Conservation (phyloP, 1,140 invertebrate genomes). For the Batillaria attramentaria region DNA sequence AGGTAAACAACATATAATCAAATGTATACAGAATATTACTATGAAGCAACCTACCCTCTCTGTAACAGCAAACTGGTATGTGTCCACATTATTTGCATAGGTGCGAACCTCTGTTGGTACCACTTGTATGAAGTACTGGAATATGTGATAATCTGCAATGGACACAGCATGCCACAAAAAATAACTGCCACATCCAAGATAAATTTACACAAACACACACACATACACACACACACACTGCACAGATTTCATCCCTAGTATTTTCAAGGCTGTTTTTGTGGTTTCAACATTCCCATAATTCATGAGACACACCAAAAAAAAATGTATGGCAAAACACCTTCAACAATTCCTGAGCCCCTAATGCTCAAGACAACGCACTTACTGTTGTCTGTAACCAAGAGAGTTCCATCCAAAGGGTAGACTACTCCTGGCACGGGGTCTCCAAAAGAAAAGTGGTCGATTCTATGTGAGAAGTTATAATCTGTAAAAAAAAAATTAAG, state of each 20-base stretch:
- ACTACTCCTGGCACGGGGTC: conserved; percentile 86
- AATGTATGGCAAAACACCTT: too few relatives aligned
- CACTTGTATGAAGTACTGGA: conserved; percentile 96
- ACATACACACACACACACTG: background rate
- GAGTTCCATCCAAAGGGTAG: conserved; percentile 94
- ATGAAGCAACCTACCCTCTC: conserved; percentile 77
- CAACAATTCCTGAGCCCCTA: too few relatives aligned
- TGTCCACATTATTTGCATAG: conserved; percentile 74
- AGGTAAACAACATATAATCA: too few relatives aligned
- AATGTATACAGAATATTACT: too few relatives aligned
- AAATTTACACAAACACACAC: background rate
- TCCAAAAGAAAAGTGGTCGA: conserved; percentile 94
- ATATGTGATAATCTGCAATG: conserved; percentile 84
- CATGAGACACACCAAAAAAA: too few relatives aligned
- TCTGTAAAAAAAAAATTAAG: conserved; percentile 72
- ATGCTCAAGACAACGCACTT: conserved; percentile 66
- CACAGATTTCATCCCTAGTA: background rate
- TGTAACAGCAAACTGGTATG: conserved; percentile 95
- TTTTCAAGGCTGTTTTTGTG: too few relatives aligned
- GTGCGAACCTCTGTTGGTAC: conserved; percentile 93
- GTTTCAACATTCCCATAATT: too few relatives aligned
- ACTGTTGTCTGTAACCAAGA: conserved; percentile 82
- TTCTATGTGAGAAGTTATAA: conserved; percentile 95
- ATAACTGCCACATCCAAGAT: background rate
- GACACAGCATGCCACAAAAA: conserved; percentile 50